Base-by-base conservation (phyloP, 2,113 vertebrate genomes). In the Notarius quadriscutis region DNA sequence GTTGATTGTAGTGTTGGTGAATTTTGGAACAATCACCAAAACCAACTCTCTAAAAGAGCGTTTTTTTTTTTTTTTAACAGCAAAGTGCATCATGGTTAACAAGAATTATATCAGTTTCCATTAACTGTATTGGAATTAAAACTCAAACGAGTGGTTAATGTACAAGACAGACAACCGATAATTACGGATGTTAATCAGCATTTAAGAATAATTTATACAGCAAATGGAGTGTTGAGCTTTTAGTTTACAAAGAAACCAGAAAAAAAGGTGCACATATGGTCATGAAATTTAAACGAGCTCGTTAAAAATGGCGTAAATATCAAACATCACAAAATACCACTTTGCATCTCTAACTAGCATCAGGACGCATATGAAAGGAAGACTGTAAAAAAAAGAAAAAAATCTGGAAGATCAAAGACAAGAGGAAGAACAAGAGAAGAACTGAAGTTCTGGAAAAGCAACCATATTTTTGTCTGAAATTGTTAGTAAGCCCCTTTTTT, bases 371-470 rank as follows among this genome's bases (percentile, higher is more conserved):
- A 18, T 1, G 0, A 55, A 9, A 41, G 17, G 50, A 86, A 86
- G 27, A 55, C 17, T 63, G 0, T 8, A 50, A 25, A 65, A 25
- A 25, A n/a, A 63, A 51, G 79, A 51, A 55, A 74, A 71, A 69
- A 34, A 15, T 34, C 27, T 34, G 17, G 17, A 55, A 63, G 22
- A 88, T 11, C 12, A 7, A 62, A 55, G n/a, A 55, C 53, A 27
- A 58, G 15, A 15, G 85, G 86, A 48, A 50, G 57, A 84, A 88
- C 86, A 0, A 65, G 86, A 83, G 86, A 88, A 41, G 87, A 84
- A 86, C 1, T 80, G 88, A 87, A 84, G 12, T 11, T 78, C 10
- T n/a, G 50, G 84, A 55, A 77, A 78, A 81, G 83, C 87, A 88
- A 77, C 22, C 48, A 77, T 11, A 1, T 20, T 30, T 84, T 84